These are phyloP conservation scores for Conistra vaccinii DNA, from an alignment of 2,888 invertebrate genomes.

Conservation along the genomic window DNA sequence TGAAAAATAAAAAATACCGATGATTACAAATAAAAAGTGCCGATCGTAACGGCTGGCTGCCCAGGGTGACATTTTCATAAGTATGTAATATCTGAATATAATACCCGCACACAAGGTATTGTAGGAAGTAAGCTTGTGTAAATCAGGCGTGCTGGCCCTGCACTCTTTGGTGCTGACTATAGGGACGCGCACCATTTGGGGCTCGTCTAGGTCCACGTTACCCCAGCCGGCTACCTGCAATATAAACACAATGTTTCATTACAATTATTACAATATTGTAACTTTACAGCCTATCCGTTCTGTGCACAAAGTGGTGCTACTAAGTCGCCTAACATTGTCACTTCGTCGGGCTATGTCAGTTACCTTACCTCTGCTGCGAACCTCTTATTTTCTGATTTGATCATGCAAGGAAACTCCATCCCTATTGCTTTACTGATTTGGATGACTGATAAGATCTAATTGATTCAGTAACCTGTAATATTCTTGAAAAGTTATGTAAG, in stretches of 20 bases:
- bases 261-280: too few species aligned
- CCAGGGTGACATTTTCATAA: too few species aligned
- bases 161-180: conserved; percentile 90
- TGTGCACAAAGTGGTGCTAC: too few species aligned
- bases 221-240: conserved; percentile 91
- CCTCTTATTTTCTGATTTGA: background rate
- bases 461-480: too few species aligned
- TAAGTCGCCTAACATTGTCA: background rate
- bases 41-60: too few species aligned
- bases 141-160: conserved; percentile 86
- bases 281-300: too few species aligned
- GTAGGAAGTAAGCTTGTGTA: conserved; percentile 85
- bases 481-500: background rate
- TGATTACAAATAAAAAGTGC: too few species aligned
- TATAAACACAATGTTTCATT: background rate
- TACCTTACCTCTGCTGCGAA: background rate
- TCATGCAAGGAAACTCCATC: too few species aligned
- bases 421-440: too few species aligned
- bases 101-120: conserved; percentile 92
- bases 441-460: too few species aligned
- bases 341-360: background rate
- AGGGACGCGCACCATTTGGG: conserved; percentile 88
- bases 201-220: conserved; percentile 80
- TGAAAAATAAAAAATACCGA: too few species aligned
- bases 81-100: background rate